A percentile compares a stretch with the other conserved stretches of the same genome.
These are phyloP conservation scores for Mirounga angustirostris DNA, from an alignment of 2,113 vertebrate genomes.

Conservation along the genomic window DNA sequence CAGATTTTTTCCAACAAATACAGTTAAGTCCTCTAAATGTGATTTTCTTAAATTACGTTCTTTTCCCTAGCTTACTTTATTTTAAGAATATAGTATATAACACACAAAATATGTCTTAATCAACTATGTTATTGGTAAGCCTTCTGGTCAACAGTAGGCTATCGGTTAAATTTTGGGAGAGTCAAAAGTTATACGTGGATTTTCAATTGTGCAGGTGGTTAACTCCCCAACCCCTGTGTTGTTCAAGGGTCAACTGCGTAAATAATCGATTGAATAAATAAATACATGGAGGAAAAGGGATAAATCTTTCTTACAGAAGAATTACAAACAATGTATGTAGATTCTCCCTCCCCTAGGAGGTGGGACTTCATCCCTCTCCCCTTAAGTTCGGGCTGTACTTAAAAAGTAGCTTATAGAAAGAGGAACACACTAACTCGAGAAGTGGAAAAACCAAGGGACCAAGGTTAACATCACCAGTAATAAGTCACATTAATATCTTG, in stretches of 20 bases:
- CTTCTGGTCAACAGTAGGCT: background rate
- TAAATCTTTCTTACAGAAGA: constrained; percentile 9
- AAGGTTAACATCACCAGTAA: background rate
- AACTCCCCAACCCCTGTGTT: background rate
- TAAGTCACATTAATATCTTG: background rate
- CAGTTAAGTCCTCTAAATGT: background rate
- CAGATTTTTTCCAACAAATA: background rate
- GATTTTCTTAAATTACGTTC: background rate
- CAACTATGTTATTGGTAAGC: background rate
- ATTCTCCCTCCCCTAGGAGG: background rate
- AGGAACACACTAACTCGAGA: background rate
- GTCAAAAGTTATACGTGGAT: background rate
- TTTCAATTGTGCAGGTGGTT: background rate
- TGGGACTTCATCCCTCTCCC: background rate
- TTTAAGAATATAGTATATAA: background rate
- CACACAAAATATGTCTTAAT: background rate
- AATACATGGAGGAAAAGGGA: background rate
- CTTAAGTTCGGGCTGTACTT: background rate
- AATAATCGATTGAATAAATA: background rate
- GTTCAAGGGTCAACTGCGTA: background rate
- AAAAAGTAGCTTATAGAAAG: background rate
- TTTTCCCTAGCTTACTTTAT: background rate
- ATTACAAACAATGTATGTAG: background rate
- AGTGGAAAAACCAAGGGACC: background rate
- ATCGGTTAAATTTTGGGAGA: background rate